Base-by-base conservation (phyloP, 1,140 invertebrate species). In the Bombus waltoni region DNA sequence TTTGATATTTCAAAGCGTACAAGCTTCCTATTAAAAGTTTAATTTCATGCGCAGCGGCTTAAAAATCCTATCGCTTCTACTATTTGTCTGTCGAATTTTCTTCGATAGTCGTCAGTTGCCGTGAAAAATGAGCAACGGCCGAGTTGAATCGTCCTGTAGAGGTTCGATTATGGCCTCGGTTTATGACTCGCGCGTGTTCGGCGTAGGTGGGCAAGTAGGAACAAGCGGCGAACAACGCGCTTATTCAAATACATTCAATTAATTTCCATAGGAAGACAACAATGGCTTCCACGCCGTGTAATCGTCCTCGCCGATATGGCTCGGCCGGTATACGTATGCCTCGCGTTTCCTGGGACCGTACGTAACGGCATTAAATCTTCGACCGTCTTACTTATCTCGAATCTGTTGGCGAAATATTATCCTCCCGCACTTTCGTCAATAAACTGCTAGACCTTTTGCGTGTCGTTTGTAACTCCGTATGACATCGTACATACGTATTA, bases 231-330 rank as follows among this genome's bases (percentile, higher is more conserved):
- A 94, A 94, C 93, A 94, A 93, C 92, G 92, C 91, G 92, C 93
- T 94, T 94, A 94, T 94, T 95, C 93, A 95, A 95, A 95, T 95
- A 94, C 93, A 94, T 95, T 94, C 94, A 93, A 95, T 95, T 94
- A 94, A 95, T 95, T 95, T 95, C 94, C 94, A 95, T 95, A 95
- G 93, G 88, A 92, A 89, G 92, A 93, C 93, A 94, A 95, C 94
- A 95, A 95, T 95, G 93, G 94, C 92, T 93, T 90, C 93, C 88
- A 88, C 92, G 88, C 88, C 91, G 91, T 93, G 92, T 93, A 92
- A 93, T 91, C 89, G 91, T 92, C 91, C 85, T 88, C 80, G 87
- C 72, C 88, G 85, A 89, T 89, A 89, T 81, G 81, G 84, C 89
- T 81, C 77, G 73, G 73, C 42, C 47, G n/a, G 68, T n/a, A n/a